Percentiles rank a stretch among this genome's conserved stretches.
phyloP scores from a whole-genome alignment of 2,113 vertebrate genomes.

The Triplophysa rosa region DNA sequence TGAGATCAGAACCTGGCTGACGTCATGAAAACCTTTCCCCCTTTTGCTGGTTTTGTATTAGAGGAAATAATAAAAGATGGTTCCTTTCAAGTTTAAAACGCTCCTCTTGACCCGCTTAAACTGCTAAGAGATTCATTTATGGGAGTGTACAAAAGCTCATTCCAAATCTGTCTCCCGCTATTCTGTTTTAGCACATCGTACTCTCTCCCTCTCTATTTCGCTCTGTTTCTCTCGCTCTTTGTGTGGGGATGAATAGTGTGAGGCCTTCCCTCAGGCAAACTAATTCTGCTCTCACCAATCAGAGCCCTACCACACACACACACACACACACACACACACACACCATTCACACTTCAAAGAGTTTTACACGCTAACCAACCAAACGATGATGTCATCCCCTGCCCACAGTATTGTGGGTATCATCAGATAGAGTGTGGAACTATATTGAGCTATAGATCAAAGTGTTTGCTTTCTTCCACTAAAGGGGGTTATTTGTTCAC shows the following conservation, averaged over 20 bases:
- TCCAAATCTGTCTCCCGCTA: conserved; percentile 28
- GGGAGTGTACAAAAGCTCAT: conserved; percentile 49
- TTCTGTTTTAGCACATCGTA: conserved; percentile 15
- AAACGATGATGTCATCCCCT: conserved; percentile 62
- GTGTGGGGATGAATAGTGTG: conserved; percentile 46
- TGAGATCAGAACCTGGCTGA: conserved; percentile 54
- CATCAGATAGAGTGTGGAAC: conserved; percentile 46
- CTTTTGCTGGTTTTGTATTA: conserved; percentile 31
- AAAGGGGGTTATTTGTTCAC: conserved; percentile 1
- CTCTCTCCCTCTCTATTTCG: conserved; percentile 26
- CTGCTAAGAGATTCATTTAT: conserved; percentile 58
- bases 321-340: conserved; percentile 30
- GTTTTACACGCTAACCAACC: conserved; percentile 24
- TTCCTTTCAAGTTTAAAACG: conserved; percentile 52
- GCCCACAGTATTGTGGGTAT: conserved; percentile 34
- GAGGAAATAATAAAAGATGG: conserved; percentile 45
- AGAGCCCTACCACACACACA: conserved; percentile 49
- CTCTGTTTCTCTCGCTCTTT: conserved; percentile 36
- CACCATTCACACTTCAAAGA: conserved; percentile 62
- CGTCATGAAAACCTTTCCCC: conserved; percentile 31
- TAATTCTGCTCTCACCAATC: conserved; percentile 54
- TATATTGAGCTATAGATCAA: conserved; percentile 43
- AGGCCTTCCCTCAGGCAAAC: conserved; percentile 43
- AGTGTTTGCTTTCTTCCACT: conserved; percentile 42
- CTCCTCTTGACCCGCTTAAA: conserved; percentile 45